phyloP scores from a whole-genome alignment of 2,797 vertebrate species.

The Kryptopterus vitreolus region DNA sequence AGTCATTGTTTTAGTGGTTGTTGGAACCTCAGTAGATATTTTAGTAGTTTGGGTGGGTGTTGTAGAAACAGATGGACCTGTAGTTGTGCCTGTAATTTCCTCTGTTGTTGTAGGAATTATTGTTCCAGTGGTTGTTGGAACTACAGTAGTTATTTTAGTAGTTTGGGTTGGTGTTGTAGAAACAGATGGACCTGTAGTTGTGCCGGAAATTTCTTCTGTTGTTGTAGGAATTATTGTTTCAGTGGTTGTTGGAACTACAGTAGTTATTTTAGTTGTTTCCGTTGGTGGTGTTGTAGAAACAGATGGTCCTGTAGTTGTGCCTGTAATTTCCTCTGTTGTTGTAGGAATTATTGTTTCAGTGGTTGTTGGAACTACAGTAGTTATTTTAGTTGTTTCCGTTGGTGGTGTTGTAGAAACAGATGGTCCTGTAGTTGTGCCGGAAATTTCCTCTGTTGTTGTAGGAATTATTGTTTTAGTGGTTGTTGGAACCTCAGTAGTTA shows the following conservation, averaged over 20 bases:
- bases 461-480: background rate
- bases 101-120: background rate
- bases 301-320: too few relatives aligned
- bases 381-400: too few relatives aligned
- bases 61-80: too few relatives aligned
- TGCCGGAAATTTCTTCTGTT: background rate
- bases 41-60: too few relatives aligned
- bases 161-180: background rate
- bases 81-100: too few relatives aligned
- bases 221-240: background rate
- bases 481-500: constrained; percentile 20
- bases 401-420: too few relatives aligned
- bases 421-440: too few relatives aligned
- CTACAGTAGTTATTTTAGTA: constrained; percentile 9
- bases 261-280: background rate
- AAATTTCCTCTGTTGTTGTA: background rate
- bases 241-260: background rate
- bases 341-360: background rate
- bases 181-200: background rate
- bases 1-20: background rate
- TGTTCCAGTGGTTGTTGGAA: background rate
- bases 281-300: too few relatives aligned
- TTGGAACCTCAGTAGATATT: background rate
- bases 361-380: background rate
- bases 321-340: constrained; percentile 8